A percentile compares a stretch with the other conserved stretches of the same genome.
Evolutionary conservation across 92 coral and sea anemone genomes (phyloP).

Genomic region (Muricea muricata): DNA sequence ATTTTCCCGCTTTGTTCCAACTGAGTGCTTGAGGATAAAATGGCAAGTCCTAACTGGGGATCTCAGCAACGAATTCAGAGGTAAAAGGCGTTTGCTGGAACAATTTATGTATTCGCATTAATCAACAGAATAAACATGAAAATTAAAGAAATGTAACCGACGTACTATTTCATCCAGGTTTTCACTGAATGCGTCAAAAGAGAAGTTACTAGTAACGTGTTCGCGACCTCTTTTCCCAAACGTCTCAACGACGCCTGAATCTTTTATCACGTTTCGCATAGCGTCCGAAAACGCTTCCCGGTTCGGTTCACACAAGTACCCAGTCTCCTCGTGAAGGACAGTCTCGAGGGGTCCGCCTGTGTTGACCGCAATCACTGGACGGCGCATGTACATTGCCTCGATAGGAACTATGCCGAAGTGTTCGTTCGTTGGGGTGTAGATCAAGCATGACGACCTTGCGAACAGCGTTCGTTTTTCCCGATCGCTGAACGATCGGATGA

Average conservation of each 20-base stretch:
- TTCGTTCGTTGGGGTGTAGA: slow-evolving; percentile 96
- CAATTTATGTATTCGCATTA: neutral
- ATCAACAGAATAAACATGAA: slow-evolving; percentile 58
- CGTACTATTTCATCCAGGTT: slow-evolving; percentile 92
- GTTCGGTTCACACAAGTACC: slow-evolving; percentile 93
- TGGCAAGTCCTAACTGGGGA: no score
- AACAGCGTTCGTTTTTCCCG: slow-evolving; percentile 81
- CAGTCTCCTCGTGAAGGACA: slow-evolving; percentile 78
- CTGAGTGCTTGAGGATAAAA: no score
- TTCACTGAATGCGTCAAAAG: slow-evolving; percentile 94
- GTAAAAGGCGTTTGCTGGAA: no score
- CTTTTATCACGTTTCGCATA: slow-evolving; percentile 84
- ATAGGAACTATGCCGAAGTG: slow-evolving; percentile 98
- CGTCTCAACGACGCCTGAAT: slow-evolving; percentile 55
- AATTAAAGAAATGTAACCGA: slow-evolving; percentile 79
- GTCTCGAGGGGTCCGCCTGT: slow-evolving; percentile 98
- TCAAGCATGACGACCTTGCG: slow-evolving; percentile 73
- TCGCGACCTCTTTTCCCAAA: slow-evolving; percentile 85
- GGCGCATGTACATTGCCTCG: slow-evolving; percentile 92
- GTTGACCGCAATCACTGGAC: slow-evolving; percentile 95
- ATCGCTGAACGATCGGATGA: slow-evolving; percentile 89
- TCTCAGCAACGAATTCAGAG: no score
- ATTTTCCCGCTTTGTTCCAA: no score
- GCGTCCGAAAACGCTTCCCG: slow-evolving; percentile 89
- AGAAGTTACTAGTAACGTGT: slow-evolving; percentile 89